These are phyloP conservation scores for Diabrotica balteata DNA, from an alignment of 2,888 invertebrate genomes.

Conservation along the genomic window DNA sequence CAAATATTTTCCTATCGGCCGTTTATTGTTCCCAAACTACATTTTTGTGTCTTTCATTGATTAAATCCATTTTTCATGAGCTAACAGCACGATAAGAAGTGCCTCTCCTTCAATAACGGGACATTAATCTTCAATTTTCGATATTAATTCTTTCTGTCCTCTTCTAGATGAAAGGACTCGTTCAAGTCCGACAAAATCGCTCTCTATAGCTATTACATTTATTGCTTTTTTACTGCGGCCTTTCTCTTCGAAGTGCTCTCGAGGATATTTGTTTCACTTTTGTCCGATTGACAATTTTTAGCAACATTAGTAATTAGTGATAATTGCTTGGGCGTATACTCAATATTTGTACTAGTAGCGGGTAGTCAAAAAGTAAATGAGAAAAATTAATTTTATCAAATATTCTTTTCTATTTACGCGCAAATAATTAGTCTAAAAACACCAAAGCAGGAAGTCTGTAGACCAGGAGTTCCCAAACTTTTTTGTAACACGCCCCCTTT, in stretches of 20 bases:
- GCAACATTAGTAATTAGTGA: too few species aligned
- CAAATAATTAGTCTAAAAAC: too few species aligned
- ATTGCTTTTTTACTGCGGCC: conserved; percentile 32
- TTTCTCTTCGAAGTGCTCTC: conserved; percentile 4
- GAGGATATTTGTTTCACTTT: conserved; percentile 17
- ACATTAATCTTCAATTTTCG: conserved; percentile 29
- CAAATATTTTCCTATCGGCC: conserved; percentile 40
- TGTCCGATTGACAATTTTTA: neutral
- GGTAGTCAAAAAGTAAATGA: too few species aligned
- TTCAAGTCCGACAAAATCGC: conserved; percentile 22
- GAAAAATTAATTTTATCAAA: too few species aligned
- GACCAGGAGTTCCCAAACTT: too few species aligned
- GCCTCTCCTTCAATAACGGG: conserved; percentile 21
- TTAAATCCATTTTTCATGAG: conserved; percentile 30
- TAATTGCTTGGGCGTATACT: too few species aligned
- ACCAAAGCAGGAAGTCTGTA: too few species aligned
- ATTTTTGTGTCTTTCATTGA: conserved; percentile 27
- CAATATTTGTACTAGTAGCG: too few species aligned
- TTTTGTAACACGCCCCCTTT: too few species aligned
- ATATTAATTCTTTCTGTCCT: conserved; percentile 29
- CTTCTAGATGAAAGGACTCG: conserved; percentile 25
- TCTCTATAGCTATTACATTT: conserved; percentile 27
- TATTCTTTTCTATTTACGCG: too few species aligned
- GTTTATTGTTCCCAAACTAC: conserved; percentile 33
- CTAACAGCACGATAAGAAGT: conserved; percentile 23